Conservation (phyloP, 2,797 vertebrate genomes). For the Erethizon dorsatum region DNA sequence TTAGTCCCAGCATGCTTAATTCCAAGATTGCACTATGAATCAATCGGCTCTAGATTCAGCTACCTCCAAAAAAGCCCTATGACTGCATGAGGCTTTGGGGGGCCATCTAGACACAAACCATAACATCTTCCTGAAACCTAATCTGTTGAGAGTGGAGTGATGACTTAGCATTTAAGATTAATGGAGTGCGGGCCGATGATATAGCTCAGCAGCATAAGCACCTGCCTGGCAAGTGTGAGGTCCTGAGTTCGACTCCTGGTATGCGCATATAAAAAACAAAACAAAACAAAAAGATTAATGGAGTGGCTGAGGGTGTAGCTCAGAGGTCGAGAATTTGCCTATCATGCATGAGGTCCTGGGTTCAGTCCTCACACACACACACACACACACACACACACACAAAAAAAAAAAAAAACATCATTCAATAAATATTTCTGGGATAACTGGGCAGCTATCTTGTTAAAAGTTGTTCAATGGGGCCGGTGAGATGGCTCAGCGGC, state of each 20-base stretch:
- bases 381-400: background rate
- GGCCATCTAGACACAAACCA: background rate
- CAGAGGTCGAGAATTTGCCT: background rate
- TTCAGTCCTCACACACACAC: background rate
- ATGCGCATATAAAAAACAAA: too few species aligned
- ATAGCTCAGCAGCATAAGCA: too few species aligned
- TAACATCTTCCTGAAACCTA: background rate
- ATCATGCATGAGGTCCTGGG: background rate
- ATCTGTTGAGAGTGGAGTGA: background rate
- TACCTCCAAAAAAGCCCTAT: background rate
- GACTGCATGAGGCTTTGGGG: background rate
- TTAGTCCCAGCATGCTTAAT: background rate
- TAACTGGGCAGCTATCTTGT: background rate
- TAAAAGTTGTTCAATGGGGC: background rate
- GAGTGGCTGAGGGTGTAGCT: background rate
- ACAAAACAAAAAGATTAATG: background rate
- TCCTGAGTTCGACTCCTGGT: too few species aligned
- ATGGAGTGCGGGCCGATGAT: too few species aligned
- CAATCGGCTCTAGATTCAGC: background rate
- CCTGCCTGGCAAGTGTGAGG: too few species aligned
- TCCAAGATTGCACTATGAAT: background rate
- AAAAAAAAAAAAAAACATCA: too few species aligned
- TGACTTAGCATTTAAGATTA: background rate
- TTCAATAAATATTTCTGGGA: conserved; percentile 51
- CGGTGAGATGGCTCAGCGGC: background rate